A percentile compares a stretch with the other conserved stretches of the same genome.
phyloP scores from a whole-genome alignment of 1,140 invertebrate species.

The Drosophila hydei region DNA sequence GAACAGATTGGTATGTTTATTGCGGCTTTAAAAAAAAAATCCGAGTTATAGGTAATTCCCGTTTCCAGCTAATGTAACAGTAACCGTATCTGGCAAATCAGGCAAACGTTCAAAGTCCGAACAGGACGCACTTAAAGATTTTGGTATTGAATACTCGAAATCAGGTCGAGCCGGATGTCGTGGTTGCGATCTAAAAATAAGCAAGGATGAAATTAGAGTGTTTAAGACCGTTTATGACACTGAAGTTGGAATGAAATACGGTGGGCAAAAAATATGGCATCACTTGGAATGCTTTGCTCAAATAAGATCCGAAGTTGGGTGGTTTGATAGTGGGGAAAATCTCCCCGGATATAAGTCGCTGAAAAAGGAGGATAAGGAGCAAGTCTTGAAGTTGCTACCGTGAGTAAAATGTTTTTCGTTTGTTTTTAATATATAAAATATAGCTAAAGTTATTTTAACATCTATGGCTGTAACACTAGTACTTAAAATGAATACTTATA shows the following conservation, averaged over 20 bases:
- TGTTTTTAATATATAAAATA: background rate
- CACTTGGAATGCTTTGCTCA: constrained; percentile 95
- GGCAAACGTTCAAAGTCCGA: constrained; percentile 83
- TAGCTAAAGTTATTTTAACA: background rate
- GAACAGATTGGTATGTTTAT: constrained; percentile 87
- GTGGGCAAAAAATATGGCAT: constrained; percentile 93
- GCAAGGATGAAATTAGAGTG: constrained; percentile 92
- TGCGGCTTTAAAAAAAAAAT: background rate
- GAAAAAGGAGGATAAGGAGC: constrained; percentile 89
- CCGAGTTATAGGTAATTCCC: background rate
- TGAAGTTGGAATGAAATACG: constrained; percentile 91
- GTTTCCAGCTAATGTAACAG: constrained; percentile 29
- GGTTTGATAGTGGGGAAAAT: constrained; percentile 88
- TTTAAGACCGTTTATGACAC: constrained; percentile 94
- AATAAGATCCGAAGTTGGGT: constrained; percentile 87
- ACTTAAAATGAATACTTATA: too few relatives aligned
- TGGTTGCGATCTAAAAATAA: constrained; percentile 94
- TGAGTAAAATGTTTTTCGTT: constrained; percentile 48
- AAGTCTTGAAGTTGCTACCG: constrained; percentile 85
- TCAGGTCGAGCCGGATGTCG: constrained; percentile 91
- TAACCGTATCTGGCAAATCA: constrained; percentile 33
- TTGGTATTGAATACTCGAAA: constrained; percentile 94
- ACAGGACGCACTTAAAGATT: constrained; percentile 87
- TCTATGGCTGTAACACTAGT: too few relatives aligned
- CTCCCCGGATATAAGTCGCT: constrained; percentile 91